Evolutionary conservation across 2,113 vertebrate species (phyloP).

Genomic region (Nansenia antarctica): DNA sequence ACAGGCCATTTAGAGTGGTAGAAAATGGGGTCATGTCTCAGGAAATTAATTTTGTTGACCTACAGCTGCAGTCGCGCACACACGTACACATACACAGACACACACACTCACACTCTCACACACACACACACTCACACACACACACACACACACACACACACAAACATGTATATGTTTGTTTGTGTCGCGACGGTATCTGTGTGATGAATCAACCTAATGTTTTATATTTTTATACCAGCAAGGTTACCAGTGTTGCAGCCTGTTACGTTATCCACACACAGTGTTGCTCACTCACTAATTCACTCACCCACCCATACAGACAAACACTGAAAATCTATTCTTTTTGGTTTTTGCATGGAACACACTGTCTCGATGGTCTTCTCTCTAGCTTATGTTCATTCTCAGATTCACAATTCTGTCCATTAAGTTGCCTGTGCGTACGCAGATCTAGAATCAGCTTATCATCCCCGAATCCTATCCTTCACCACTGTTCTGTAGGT

Average conservation of each 20-base stretch:
- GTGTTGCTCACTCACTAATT: not conserved
- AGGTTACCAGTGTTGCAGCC: conserved; percentile 13
- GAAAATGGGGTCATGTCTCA: not conserved
- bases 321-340: too few species aligned
- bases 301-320: conserved; percentile 16
- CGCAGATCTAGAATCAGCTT: too few species aligned
- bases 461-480: too few species aligned
- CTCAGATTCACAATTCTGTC: too few species aligned
- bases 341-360: too few species aligned
- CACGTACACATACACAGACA: too few species aligned
- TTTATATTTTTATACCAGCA: conserved; percentile 15
- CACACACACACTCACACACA: not conserved
- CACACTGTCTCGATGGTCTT: too few species aligned
- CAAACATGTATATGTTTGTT: conserved; percentile 1
- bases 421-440: too few species aligned
- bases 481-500: too few species aligned
- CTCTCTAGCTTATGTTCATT: too few species aligned
- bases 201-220: conserved; percentile 32
- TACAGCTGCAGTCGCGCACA: too few species aligned
- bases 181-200: not conserved
- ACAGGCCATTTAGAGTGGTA: not conserved
- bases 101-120: not conserved
- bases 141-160: not conserved
- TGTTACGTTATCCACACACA: not conserved
- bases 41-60: too few species aligned